Evolutionary conservation across 2,113 vertebrate genomes (phyloP).

Genomic region (Bettongia penicillata): DNA sequence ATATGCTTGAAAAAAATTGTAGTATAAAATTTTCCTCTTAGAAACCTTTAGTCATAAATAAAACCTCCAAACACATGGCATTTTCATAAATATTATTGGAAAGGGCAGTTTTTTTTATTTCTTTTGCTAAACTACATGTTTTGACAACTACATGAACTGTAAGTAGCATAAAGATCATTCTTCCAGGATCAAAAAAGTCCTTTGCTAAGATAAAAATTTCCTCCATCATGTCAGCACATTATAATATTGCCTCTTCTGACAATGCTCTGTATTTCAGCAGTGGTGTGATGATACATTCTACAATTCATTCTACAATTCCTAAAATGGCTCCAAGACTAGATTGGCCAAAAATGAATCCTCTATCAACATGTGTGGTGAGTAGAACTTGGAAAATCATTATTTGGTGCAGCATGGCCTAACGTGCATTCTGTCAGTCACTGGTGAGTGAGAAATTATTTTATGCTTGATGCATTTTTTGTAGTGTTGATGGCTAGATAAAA

Average conservation of each 20-base stretch:
- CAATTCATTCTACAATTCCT: conserved; percentile 4
- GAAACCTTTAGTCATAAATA: neutral
- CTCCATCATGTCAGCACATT: neutral
- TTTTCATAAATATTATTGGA: neutral
- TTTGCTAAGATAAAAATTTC: neutral
- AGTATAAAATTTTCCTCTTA: neutral
- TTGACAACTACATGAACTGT: neutral
- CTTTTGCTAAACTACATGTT: neutral
- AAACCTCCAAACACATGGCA: neutral
- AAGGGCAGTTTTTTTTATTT: neutral
- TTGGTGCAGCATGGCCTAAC: neutral
- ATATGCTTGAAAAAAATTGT: neutral
- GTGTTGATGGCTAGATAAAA: neutral
- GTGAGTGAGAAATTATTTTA: neutral
- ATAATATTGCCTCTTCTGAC: neutral
- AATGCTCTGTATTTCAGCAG: neutral
- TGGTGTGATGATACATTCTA: neutral
- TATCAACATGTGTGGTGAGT: neutral
- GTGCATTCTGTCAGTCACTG: neutral
- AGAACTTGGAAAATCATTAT: conserved; percentile 6
- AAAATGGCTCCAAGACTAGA: conserved; percentile 17
- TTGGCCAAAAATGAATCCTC: neutral
- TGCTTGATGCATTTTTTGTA: neutral
- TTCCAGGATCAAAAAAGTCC: neutral
- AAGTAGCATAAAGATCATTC: neutral